A percentile compares a stretch with the other conserved stretches of the same genome.
phyloP scores from a whole-genome alignment of 2,113 vertebrate species.

The Pollimyrus isidori region DNA sequence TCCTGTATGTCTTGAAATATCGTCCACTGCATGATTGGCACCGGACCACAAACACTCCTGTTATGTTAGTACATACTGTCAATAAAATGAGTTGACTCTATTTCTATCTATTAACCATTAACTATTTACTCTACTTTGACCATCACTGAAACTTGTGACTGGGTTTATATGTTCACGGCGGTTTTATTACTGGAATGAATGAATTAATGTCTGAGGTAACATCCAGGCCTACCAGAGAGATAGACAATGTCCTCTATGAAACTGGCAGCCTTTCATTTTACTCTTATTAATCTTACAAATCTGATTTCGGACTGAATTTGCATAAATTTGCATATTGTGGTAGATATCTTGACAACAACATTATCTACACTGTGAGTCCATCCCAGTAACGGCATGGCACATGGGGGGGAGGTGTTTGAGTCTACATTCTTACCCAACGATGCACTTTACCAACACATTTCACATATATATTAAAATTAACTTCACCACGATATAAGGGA shows the following conservation, averaged over 20 bases:
- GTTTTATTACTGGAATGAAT: not conserved
- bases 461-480: not conserved
- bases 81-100: not conserved
- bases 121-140: not conserved
- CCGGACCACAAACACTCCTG: too few relatives aligned
- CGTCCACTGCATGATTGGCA: not conserved
- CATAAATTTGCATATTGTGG: not conserved
- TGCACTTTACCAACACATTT: not conserved
- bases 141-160: not conserved
- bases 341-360: not conserved
- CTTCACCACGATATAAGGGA: not conserved
- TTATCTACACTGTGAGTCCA: not conserved
- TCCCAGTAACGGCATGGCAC: not conserved
- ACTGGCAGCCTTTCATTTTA: not conserved
- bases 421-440: not conserved
- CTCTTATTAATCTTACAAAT: not conserved
- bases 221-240: not conserved
- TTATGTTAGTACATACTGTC: not conserved
- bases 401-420: not conserved
- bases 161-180: not conserved
- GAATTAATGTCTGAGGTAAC: not conserved
- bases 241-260: not conserved
- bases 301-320: not conserved
- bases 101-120: not conserved
- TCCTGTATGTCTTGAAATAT: not conserved